Conservation (phyloP, 2,888 invertebrate species). For the Phyllotreta cruciferae region DNA sequence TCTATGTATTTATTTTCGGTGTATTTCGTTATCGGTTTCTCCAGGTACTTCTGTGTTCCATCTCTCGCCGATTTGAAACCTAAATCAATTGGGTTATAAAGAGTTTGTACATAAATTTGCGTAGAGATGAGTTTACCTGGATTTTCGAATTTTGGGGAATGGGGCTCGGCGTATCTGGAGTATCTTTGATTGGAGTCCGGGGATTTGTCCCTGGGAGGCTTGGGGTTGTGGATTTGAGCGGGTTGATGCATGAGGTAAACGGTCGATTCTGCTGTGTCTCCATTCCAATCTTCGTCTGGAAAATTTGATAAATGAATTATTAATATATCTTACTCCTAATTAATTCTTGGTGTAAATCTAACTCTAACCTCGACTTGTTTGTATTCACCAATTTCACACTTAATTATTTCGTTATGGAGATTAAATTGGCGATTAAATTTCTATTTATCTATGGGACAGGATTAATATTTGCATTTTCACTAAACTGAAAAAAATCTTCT, state of each 20-base stretch:
- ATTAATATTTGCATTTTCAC: no score
- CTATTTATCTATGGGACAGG: no score
- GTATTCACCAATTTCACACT: no score
- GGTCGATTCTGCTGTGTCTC: conserved; percentile 65
- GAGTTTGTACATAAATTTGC: not conserved
- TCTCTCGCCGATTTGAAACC: conserved; percentile 20
- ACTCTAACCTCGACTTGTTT: not conserved
- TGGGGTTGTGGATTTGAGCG: conserved; percentile 56
- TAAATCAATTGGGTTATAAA: not conserved
- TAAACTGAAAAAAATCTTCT: no score
- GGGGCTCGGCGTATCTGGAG: conserved; percentile 37
- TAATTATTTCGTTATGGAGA: no score
- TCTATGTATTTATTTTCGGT: conserved; percentile 49
- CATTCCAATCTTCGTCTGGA: conserved; percentile 81
- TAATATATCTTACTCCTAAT: not conserved
- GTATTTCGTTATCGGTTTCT: conserved; percentile 51
- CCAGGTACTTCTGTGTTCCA: conserved; percentile 49
- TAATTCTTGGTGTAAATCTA: not conserved
- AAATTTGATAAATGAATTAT: conserved; percentile 45
- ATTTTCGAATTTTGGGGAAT: conserved; percentile 55
- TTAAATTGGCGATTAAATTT: no score
- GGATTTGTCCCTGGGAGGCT: conserved; percentile 52
- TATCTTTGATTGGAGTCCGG: conserved; percentile 42
- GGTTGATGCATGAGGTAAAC: conserved; percentile 69
- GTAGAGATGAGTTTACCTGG: not conserved